Evolutionary conservation across 2,888 invertebrate species (phyloP).

Genomic region (Rugalucina vietnamica): DNA sequence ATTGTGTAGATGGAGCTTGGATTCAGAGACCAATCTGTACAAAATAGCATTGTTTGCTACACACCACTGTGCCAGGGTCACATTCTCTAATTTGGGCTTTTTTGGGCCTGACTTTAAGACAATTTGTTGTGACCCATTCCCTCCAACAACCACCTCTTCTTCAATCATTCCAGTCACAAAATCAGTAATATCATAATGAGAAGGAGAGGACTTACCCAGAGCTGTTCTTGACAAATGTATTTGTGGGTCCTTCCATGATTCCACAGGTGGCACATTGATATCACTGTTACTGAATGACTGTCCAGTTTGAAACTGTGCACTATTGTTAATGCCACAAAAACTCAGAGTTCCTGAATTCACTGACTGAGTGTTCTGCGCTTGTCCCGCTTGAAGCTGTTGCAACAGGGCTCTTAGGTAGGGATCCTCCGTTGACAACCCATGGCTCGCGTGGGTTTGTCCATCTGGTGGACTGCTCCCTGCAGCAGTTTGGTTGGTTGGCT

Average conservation of each 20-base stretch:
- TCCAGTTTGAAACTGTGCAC: too few relatives aligned
- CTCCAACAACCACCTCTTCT: not conserved
- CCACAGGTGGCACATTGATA: not conserved
- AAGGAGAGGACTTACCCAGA: not conserved
- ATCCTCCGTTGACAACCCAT: not conserved
- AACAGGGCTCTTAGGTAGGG: not conserved
- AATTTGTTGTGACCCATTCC: not conserved
- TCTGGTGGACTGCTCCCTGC: not conserved
- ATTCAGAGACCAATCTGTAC: not conserved
- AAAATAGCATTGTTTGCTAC: constrained; percentile 11
- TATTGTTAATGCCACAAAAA: too few relatives aligned
- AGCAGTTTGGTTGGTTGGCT: not conserved
- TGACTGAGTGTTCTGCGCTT: too few relatives aligned
- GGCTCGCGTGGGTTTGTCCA: not conserved
- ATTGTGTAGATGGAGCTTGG: not conserved
- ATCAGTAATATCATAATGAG: not conserved
- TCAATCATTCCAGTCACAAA: not conserved
- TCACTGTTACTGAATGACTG: too few relatives aligned
- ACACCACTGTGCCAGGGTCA: constrained; percentile 6
- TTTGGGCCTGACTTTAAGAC: not conserved
- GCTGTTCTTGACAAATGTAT: not conserved
- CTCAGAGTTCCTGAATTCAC: not conserved
- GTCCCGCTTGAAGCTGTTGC: not conserved
- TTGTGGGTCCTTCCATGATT: not conserved
- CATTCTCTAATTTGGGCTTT: constrained; percentile 7